These are phyloP conservation scores for Chymomyza caudatula DNA, from an alignment of 2,888 invertebrate genomes.

Conservation along the genomic window DNA sequence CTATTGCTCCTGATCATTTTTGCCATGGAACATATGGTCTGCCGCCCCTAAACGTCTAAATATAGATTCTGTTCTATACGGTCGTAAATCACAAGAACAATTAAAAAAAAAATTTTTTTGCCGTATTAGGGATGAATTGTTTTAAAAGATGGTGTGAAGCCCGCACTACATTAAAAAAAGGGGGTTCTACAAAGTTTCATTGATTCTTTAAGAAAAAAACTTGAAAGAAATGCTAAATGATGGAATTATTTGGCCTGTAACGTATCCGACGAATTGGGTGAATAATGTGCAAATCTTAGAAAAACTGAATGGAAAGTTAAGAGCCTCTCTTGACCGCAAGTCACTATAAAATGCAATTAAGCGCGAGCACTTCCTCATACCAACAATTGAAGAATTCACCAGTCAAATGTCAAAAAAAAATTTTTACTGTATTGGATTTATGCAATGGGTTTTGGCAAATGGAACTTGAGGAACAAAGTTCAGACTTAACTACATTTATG, in stretches of 20 bases:
- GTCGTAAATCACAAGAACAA: no score
- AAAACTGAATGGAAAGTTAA: conserved; percentile 37
- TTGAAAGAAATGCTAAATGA: conserved; percentile 27
- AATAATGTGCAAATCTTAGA: conserved; percentile 48
- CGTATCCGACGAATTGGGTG: conserved; percentile 45
- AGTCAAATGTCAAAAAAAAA: conserved; percentile 12
- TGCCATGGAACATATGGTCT: no score
- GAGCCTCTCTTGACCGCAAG: conserved; percentile 47
- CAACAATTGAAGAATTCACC: conserved; percentile 48
- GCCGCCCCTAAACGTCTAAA: no score
- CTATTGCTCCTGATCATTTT: no score
- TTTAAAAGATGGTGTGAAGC: no score
- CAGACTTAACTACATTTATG: conserved; percentile 47
- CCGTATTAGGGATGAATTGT: no score
- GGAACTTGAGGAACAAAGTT: conserved; percentile 37
- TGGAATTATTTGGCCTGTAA: conserved; percentile 40
- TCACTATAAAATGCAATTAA: conserved; percentile 51
- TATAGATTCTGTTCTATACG: no score
- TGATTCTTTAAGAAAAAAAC: conserved; percentile 31
- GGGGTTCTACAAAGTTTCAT: conserved; percentile 30
- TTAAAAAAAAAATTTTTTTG: no score
- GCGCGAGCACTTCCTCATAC: conserved; percentile 54
- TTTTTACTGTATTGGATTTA: conserved; percentile 39
- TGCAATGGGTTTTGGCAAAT: conserved; percentile 32
- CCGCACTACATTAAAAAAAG: conserved; percentile 45